Base-by-base conservation (phyloP, 2,113 vertebrate species). In the Fukomys damarensis region DNA sequence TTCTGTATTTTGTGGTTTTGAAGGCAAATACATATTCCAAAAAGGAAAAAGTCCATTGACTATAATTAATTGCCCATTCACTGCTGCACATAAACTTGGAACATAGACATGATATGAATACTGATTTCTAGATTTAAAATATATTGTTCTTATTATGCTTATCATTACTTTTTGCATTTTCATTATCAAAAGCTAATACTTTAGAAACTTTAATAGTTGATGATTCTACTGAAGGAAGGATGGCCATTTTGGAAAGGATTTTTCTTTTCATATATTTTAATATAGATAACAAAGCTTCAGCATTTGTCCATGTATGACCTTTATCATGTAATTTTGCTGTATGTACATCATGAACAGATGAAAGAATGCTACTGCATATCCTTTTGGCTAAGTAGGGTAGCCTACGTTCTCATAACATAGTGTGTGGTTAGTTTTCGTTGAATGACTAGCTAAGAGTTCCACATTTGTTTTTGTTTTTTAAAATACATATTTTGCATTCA, bases 161-260 rank as follows among this genome's bases (percentile, higher is more conserved):
- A 83, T 82, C 38, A 46, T 83, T 87, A 79, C 89, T 92, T 63
- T 70, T 92, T 92, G 3, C 10, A 46, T 89, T 93, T 86, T 86
- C 8, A 76, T 80, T 94, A 46, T 87, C 26, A 61, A 95, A 68
- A 80, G 38, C 26, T 32, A 83, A 8, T 65, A 28, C 22, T 95
- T 95, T 93, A 16, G 70, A 95, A 93, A 93, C 19, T 65, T 88
- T 32, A 61, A 66, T 43, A 22, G 16, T 20, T 83, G 24, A 72
- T 89, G 46, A 63, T 97, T 94, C 91, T 95, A 22, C 93, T 91
- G n/a, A 76, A 89, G 80, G 87, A 93, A 82, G 13, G 19, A 77
- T 65, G 41, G 54, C 11, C 17, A 84, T 32, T 92, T 52, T 92
- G 63, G 65, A 91, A 88, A 85, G 5, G 7, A 59, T 49, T 93